Conservation (phyloP, 2,797 vertebrate species). For the Clarias platycephalus region DNA sequence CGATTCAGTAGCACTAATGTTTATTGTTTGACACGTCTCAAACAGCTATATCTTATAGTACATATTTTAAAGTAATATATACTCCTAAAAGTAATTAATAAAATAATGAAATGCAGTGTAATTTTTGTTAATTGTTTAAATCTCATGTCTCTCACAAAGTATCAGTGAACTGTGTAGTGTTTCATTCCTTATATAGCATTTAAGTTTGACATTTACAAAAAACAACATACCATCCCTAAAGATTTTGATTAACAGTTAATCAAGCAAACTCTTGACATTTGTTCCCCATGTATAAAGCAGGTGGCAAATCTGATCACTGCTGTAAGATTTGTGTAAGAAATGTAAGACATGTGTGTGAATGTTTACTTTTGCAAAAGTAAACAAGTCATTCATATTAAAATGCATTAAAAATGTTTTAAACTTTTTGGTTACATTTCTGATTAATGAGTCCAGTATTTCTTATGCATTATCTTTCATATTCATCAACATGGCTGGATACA, state of each 20-base stretch:
- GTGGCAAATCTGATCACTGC: neutral
- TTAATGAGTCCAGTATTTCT: neutral
- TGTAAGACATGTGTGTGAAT: neutral
- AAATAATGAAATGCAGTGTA: too few species aligned
- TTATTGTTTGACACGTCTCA: too few species aligned
- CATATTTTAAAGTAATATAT: too few species aligned
- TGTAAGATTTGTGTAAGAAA: neutral
- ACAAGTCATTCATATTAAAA: neutral
- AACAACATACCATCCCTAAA: neutral
- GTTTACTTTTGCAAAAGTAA: neutral
- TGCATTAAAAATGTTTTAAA: neutral
- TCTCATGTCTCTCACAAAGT: too few species aligned
- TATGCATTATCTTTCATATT: neutral
- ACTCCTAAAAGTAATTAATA: too few species aligned
- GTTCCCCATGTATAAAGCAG: neutral
- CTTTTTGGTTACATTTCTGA: neutral
- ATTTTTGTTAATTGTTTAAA: too few species aligned
- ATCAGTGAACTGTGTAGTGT: too few species aligned
- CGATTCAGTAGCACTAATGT: too few species aligned
- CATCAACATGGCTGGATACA: neutral
- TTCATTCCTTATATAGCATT: neutral
- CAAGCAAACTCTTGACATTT: too few species aligned
- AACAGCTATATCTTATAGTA: too few species aligned
- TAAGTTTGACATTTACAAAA: neutral
- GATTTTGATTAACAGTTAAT: neutral